These are phyloP conservation scores for Tychaedon coryphoeus DNA, from an alignment of 2,113 vertebrate species.

Conservation along the genomic window DNA sequence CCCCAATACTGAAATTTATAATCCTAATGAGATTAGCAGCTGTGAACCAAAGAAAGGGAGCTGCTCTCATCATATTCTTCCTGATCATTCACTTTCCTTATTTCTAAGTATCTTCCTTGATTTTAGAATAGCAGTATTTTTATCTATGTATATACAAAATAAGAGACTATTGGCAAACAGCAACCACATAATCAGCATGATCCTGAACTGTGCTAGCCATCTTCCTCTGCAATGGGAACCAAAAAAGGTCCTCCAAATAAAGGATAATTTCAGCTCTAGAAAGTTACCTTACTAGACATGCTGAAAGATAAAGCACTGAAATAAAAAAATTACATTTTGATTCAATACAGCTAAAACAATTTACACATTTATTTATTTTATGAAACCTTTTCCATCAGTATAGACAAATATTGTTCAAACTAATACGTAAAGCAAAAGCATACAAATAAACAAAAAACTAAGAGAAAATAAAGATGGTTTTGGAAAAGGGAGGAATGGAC, in stretches of 20 bases:
- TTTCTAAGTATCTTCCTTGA: background rate
- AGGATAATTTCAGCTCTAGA: background rate
- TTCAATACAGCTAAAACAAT: constrained; percentile 33
- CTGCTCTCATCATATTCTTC: background rate
- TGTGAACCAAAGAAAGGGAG: background rate
- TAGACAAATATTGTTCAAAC: constrained; percentile 73
- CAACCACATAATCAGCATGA: background rate
- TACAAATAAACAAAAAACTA: constrained; percentile 63
- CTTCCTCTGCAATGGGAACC: background rate
- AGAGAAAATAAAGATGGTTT: constrained; percentile 70
- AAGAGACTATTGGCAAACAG: background rate
- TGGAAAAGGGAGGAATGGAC: constrained; percentile 76
- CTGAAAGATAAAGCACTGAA: background rate
- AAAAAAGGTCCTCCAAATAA: background rate
- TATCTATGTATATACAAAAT: background rate
- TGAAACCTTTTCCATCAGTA: constrained; percentile 74
- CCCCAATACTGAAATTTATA: background rate
- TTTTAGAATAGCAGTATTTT: background rate
- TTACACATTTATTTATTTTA: constrained; percentile 8
- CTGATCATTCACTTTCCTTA: background rate
- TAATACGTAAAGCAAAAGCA: constrained; percentile 70
- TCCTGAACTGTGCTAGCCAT: background rate
- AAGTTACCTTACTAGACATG: background rate
- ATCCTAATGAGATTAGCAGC: background rate
- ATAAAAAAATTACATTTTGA: background rate